Evolutionary conservation across 1,140 invertebrate species (phyloP), one percentile per base, ranked within the genome.

Genomic region (Drosophila bocqueti): DNA sequence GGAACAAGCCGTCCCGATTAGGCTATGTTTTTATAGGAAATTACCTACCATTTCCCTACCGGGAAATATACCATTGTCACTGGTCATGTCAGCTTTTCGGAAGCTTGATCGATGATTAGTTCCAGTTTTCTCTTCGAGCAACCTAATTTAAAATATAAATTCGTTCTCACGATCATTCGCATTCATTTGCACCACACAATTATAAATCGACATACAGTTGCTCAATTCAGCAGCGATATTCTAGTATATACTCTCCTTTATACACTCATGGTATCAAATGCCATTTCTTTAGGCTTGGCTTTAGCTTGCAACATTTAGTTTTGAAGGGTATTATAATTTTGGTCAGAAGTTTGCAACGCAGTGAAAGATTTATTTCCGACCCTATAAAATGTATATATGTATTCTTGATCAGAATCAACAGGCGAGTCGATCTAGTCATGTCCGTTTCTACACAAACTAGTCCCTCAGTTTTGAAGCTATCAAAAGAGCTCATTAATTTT

Each of bases 41-140:
- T 18, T 38, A 36, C 11, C 10, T 16, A 11, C 36, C 21, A 24
- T 24, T 24, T 24, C 21, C 21, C 21, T 24, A 24, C 21, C 21
- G 21, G 21, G 21, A 2, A 31, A 31, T n/a, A 68, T 21, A 40
- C 18, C 11, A n/a, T 29, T 18, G 21, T 10, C 40, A 10, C 57
- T 26, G 2, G 4, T 31, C 4, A 26, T 34, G 60, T 24, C 36
- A 40, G 16, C 45, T 49, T 29, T 38, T 24, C 21, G n/a, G 16
- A n/a, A 31, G 47, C 34, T 29, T 54, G 2, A 40, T 29, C 34
- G 47, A 66, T 66, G 47, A 69, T 66, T 52, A 45, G 50, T 66
- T 34, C 21, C 42, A 9, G 29, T 10, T 47, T 31, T 13, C 26
- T 43, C 50, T 29, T n/a, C 26, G 4, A 3, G 7, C 43, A 38